phyloP scores from a whole-genome alignment of 2,113 vertebrate species.

The Leptocoma aspasia region DNA sequence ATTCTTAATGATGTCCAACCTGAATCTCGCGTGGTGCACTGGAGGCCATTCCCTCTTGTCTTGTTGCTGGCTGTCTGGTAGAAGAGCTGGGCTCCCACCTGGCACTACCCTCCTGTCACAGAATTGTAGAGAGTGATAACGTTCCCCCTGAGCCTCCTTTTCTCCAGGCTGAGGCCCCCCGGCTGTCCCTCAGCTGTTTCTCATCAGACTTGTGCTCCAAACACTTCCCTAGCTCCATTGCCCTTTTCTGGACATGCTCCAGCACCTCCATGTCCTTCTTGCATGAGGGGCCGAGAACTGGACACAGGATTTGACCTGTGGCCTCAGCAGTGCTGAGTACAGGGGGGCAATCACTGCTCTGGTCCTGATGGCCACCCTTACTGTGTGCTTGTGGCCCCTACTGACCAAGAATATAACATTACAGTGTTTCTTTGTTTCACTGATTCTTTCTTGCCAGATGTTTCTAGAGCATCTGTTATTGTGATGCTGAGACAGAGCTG shows the following conservation, averaged over 20 bases:
- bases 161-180: neutral
- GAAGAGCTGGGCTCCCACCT: accelerated
- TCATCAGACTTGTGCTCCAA: neutral
- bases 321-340: no score
- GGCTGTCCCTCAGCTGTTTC: neutral
- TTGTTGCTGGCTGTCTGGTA: neutral
- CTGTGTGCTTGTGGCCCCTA: neutral
- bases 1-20: neutral
- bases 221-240: neutral
- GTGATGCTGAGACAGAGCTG: neutral
- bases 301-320: neutral
- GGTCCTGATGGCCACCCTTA: neutral
- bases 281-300: neutral
- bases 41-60: neutral
- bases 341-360: neutral
- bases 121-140: neutral
- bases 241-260: neutral
- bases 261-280: neutral
- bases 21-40: neutral
- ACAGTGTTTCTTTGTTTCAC: neutral
- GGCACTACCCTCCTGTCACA: neutral
- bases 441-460: slow-evolving; percentile 6
- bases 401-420: neutral
- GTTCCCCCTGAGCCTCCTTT: neutral
- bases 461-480: slow-evolving; percentile 17